Evolutionary conservation across 2,797 vertebrate species (phyloP).

Genomic region (Buceros bicornis): DNA sequence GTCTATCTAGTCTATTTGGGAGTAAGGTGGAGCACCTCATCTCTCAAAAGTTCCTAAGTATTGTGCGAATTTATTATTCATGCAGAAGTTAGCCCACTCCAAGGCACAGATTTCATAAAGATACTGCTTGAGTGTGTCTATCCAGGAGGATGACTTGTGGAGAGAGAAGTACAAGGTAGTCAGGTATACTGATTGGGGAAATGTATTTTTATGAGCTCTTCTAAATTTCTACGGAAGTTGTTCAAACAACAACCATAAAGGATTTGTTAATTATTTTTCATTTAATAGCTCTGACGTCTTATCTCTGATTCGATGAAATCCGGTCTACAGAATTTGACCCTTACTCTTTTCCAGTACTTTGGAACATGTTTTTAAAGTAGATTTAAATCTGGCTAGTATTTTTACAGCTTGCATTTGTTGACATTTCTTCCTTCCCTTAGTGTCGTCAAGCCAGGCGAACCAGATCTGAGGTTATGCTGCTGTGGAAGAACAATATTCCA

Average conservation of each 20-base stretch:
- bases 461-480: slow-evolving; percentile 92
- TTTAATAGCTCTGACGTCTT: background rate
- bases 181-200: background rate
- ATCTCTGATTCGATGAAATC: background rate
- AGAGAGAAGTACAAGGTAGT: background rate
- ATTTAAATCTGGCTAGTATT: background rate
- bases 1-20: background rate
- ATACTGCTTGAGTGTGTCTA: background rate
- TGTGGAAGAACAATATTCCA: slow-evolving; percentile 97
- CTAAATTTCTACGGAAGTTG: background rate
- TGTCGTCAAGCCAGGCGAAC: slow-evolving; percentile 95
- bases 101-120: background rate
- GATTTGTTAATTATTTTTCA: background rate
- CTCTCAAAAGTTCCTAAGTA: background rate
- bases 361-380: background rate
- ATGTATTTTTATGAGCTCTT: background rate
- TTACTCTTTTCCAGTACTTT: background rate
- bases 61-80: background rate
- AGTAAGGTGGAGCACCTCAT: background rate
- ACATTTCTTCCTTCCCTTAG: slow-evolving; percentile 74
- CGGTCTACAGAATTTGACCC: background rate
- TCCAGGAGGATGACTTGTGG: background rate
- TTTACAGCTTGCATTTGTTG: background rate
- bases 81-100: background rate
- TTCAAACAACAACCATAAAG: background rate